A percentile compares a stretch with the other conserved stretches of the same genome.
phyloP scores from a whole-genome alignment of 2,888 invertebrate genomes.

The Macrostomum cliftonense region DNA sequence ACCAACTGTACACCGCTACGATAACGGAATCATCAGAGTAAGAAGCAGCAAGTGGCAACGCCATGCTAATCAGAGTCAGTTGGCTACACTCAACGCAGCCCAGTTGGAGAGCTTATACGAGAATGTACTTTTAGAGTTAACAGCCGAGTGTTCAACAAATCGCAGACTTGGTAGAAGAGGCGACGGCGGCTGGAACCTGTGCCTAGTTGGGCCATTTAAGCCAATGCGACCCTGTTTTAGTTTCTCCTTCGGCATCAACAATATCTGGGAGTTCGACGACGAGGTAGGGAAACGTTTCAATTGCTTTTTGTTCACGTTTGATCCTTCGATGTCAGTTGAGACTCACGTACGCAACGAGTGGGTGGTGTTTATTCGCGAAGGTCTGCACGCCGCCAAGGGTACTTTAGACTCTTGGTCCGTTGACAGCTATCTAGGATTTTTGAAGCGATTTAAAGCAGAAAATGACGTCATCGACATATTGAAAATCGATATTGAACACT shows the following conservation, averaged over 20 bases:
- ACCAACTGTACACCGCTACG: too few relatives aligned
- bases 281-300: not conserved
- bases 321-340: constrained; percentile 2
- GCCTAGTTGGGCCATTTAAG: constrained; percentile 17
- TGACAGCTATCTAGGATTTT: not conserved
- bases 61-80: too few relatives aligned
- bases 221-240: constrained; percentile 18
- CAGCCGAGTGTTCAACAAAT: too few relatives aligned
- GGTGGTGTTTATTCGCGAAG: too few relatives aligned
- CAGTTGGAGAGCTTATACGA: too few relatives aligned
- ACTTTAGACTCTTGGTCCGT: not conserved
- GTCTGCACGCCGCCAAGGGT: not conserved
- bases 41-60: too few relatives aligned
- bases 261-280: constrained; percentile 9
- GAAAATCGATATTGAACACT: constrained; percentile 35
- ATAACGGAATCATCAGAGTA: too few relatives aligned
- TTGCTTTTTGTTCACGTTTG: constrained; percentile 1
- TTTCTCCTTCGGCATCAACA: constrained; percentile 22
- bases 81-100: too few relatives aligned
- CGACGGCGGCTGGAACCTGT: constrained; percentile 29
- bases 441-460: constrained; percentile 2
- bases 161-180: constrained; percentile 9
- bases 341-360: not conserved
- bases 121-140: too few relatives aligned
- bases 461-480: constrained; percentile 25